Evolutionary conservation across 2,797 vertebrate species (phyloP), one percentile per base, ranked within the genome.

Genomic region (Anguilla marmorata): DNA sequence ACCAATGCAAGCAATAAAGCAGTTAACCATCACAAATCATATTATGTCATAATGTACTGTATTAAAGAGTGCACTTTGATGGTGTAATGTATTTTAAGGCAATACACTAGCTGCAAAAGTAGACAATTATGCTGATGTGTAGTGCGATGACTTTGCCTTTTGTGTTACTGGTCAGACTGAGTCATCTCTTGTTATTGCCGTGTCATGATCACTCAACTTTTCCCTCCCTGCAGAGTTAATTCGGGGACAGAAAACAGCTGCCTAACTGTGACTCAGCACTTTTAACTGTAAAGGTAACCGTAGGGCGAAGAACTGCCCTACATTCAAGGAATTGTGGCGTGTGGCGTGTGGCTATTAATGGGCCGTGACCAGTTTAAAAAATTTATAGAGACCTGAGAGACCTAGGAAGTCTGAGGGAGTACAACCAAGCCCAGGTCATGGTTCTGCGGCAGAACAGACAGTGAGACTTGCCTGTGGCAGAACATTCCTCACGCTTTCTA

Each of bases 251-350:
- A 52, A 89, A 91, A 92, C 7, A 91, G 93, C 91, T 41, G 88
- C 76, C 90, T 94, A 92, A 94, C 76, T 72, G 86, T 93, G 93
- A 95, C 90, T 93, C 91, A 92, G 91, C 90, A 87, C 86, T 89
- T 21, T 72, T 24, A 69, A 21, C 33, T 45, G 41, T 45, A 45
- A 45, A 45, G 41, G 2, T 2, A 63, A 21, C 60, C 72, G 19
- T 50, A 79, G 27, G 30, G 69, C 76, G 41, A 69, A 45, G 37
- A 69, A 50, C 30, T 33, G 30, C 11, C 48, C 52, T 9, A 16
- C 82, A 21, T 86, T 79, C 60, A 41, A 19, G 48, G 85, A 82
- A 82, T 45, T 86, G 24, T 56, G 66, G 52, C 12, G 16, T 86
- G 24, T 56, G 66, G 52, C 12, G 16, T 30, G 54, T 63, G 79